Percentiles rank a stretch among this genome's conserved stretches.
Evolutionary conservation across 2,888 invertebrate species (phyloP).

Genomic region (Scotopteryx bipunctaria): DNA sequence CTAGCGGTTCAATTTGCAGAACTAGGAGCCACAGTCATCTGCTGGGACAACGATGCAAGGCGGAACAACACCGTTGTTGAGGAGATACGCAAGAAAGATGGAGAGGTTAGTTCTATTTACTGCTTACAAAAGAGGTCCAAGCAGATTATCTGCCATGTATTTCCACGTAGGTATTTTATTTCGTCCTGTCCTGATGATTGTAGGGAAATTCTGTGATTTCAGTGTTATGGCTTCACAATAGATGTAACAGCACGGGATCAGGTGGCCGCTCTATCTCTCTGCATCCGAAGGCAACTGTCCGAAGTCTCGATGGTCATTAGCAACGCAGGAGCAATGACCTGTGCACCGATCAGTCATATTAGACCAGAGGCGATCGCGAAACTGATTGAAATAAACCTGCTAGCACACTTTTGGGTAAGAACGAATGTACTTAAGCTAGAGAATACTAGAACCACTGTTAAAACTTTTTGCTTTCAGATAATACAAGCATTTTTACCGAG

Average conservation of each 20-base stretch:
- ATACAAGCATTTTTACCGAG: conserved; percentile 74
- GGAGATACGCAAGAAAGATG: conserved; percentile 70
- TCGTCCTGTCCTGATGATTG: too few relatives aligned
- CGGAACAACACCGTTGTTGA: conserved; percentile 68
- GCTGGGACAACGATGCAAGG: conserved; percentile 70
- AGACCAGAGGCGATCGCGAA: conserved; percentile 57
- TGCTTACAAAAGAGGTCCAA: too few relatives aligned
- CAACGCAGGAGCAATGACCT: conserved; percentile 63
- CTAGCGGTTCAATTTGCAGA: conserved; percentile 74
- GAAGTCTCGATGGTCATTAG: conserved; percentile 74
- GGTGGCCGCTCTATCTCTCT: conserved; percentile 64
- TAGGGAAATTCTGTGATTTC: conserved; percentile 19
- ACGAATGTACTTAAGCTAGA: neutral
- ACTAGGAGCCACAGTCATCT: conserved; percentile 73
- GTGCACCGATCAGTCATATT: conserved; percentile 59
- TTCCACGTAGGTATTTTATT: too few relatives aligned
- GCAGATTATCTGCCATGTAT: too few relatives aligned
- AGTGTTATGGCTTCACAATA: conserved; percentile 72
- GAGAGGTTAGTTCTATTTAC: conserved; percentile 54
- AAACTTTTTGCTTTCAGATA: too few relatives aligned
- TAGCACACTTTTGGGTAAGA: conserved; percentile 74
- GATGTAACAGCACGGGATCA: conserved; percentile 77
- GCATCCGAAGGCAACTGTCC: conserved; percentile 62
- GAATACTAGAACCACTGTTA: neutral
- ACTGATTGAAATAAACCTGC: conserved; percentile 65